Conservation (phyloP, 2,113 vertebrate genomes). For the Brachypodius melanocephalos region DNA sequence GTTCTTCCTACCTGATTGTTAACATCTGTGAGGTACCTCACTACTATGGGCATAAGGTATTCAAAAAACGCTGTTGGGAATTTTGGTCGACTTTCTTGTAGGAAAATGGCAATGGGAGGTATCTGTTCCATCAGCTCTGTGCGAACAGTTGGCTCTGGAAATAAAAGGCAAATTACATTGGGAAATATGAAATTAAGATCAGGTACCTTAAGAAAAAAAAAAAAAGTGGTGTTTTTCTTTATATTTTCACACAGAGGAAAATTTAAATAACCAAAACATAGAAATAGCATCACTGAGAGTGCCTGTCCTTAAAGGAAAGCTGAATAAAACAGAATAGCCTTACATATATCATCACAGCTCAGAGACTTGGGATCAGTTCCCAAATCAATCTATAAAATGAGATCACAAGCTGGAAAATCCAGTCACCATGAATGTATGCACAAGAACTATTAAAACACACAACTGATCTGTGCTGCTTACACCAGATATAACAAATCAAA, state of each 20-base stretch:
- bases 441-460: background rate
- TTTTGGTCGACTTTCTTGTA: conserved; percentile 84
- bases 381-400: background rate
- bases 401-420: background rate
- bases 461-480: background rate
- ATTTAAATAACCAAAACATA: background rate
- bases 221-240: background rate
- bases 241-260: background rate
- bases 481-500: background rate
- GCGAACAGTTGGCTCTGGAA: conserved; percentile 84
- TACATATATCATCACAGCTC: background rate
- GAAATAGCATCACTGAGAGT: background rate
- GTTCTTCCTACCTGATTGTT: conserved; percentile 83
- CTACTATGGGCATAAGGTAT: conserved; percentile 84
- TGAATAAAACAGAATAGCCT: background rate
- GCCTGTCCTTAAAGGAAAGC: background rate
- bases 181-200: background rate
- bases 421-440: background rate
- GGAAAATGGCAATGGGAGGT: conserved; percentile 86
- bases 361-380: background rate
- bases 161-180: background rate
- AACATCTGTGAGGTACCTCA: conserved; percentile 83
- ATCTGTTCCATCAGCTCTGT: conserved; percentile 91
- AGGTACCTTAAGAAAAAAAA: background rate
- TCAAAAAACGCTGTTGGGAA: conserved; percentile 85